Evolutionary conservation across 2,888 invertebrate species (phyloP), one percentile per base, ranked within the genome.

Genomic region (Dryobota labecula): DNA sequence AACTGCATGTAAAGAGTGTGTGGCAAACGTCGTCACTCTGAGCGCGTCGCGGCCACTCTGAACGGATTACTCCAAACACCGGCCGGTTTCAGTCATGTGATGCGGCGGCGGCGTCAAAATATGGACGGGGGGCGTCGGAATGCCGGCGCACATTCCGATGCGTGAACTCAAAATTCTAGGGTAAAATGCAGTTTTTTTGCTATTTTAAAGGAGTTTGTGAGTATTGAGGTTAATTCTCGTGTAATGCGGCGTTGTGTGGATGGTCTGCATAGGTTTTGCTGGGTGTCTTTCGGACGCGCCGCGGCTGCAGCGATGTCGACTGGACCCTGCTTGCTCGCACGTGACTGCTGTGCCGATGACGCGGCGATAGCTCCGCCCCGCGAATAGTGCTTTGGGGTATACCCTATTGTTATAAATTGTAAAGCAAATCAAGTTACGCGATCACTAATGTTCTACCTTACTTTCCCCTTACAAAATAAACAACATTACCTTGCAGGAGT

Each of bases 1-100:
- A 88, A 84, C 79, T 83, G 90, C 88, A 89, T 89, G 86, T 84
- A 87, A 81, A 74, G 69, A 82, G 73, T 68, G 79, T 75, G 71
- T 69, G 60, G 76, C 71, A 38, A 61, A 90, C 93, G 92, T 91
- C 86, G 78, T 83, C 56, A 76, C 84, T 66, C 85, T 73, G 49
- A 75, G 88, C 87, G 87, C 87, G 86, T 85, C 89, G 88, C 90
- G 85, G 84, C 86, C 88, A 87, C 86, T 92, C 85, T 92, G 92
- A 86, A 72, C 80, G 84, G 84, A 80, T 84, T 85, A 84, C 83
- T 43, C 36, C 27, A 78, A 82, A 85, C 82, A 90, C 93, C 92
- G 92, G 92, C 91, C 90, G 90, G 90, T 82, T 73, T 78, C 75
- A 87, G 87, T 94, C 92, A 92, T 93, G 92, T 95, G 94, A 94